phyloP scores from a whole-genome alignment of 1,140 invertebrate genomes.

The Ericerus pela region DNA sequence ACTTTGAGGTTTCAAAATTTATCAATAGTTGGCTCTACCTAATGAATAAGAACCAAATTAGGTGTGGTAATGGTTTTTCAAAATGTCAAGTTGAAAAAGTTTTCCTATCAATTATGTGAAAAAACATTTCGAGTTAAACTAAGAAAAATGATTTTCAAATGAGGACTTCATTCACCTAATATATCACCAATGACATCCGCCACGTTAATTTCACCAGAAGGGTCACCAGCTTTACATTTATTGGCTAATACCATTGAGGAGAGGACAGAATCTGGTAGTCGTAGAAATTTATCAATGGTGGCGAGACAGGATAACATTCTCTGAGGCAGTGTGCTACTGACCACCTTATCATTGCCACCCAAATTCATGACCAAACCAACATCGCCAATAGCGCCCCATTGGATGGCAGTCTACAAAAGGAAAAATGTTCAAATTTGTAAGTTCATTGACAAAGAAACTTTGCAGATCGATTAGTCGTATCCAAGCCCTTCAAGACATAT shows the following conservation, averaged over 20 bases:
- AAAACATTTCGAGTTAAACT: too few relatives aligned
- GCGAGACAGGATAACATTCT: slow-evolving; percentile 73
- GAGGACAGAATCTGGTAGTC: slow-evolving; percentile 68
- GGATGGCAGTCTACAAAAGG: slow-evolving; percentile 60
- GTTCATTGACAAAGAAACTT: too few relatives aligned
- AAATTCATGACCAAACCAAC: slow-evolving; percentile 79
- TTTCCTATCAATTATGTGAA: too few relatives aligned
- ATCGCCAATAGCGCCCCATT: slow-evolving; percentile 95
- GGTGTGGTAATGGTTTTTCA: too few relatives aligned
- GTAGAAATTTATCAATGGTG: slow-evolving; percentile 72
- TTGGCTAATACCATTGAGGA: slow-evolving; percentile 50
- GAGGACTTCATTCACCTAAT: slow-evolving; percentile 40
- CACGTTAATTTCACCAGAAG: slow-evolving; percentile 32
- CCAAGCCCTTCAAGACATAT: too few relatives aligned
- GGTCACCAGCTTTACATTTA: slow-evolving; percentile 43
- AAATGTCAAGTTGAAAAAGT: too few relatives aligned
- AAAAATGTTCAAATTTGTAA: too few relatives aligned
- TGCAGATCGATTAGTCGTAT: too few relatives aligned
- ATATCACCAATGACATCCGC: slow-evolving; percentile 66
- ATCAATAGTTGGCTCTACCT: too few relatives aligned
- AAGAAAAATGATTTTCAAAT: too few relatives aligned
- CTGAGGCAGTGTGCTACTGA: slow-evolving; percentile 81
- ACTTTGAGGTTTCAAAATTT: too few relatives aligned
- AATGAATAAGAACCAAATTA: too few relatives aligned
- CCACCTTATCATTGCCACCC: slow-evolving; percentile 64